A percentile compares a stretch with the other conserved stretches of the same genome.
Conservation (phyloP, 1,140 invertebrate species). For the Drosophila nigromelanica region DNA sequence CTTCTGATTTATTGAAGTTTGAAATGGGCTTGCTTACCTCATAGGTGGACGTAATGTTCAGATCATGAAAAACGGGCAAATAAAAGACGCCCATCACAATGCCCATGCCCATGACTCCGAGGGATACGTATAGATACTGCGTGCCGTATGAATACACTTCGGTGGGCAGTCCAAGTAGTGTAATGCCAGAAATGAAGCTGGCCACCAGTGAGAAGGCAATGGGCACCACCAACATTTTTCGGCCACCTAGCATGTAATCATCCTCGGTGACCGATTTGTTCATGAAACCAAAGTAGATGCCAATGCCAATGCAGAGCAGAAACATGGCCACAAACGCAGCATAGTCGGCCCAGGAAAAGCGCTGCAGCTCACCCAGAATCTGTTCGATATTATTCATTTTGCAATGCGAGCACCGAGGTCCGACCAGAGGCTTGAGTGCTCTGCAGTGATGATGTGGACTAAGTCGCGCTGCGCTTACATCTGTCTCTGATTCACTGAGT, state of each 20-base stretch:
- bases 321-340: constrained; percentile 85
- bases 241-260: constrained; percentile 87
- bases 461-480: constrained; percentile 31
- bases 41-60: constrained; percentile 93
- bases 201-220: constrained; percentile 86
- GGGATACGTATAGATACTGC: constrained; percentile 88
- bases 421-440: neutral
- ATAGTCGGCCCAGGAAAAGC: constrained; percentile 84
- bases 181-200: constrained; percentile 95
- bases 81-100: constrained; percentile 87
- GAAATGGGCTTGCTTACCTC: constrained; percentile 86
- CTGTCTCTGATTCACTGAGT: constrained; percentile 48
- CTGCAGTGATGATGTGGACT: constrained; percentile 19
- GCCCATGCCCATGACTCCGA: constrained; percentile 88
- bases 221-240: constrained; percentile 85
- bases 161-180: constrained; percentile 94
- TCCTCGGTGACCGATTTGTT: constrained; percentile 85
- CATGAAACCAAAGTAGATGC: constrained; percentile 87
- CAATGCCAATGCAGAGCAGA: constrained; percentile 86
- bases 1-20: neutral
- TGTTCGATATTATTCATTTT: constrained; percentile 85
- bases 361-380: constrained; percentile 85
- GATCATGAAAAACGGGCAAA: constrained; percentile 92
- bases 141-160: constrained; percentile 96
- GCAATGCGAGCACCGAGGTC: constrained; percentile 3